These are phyloP conservation scores for Burhinus oedicnemus DNA, from an alignment of 2,113 vertebrate species.

Conservation along the genomic window DNA sequence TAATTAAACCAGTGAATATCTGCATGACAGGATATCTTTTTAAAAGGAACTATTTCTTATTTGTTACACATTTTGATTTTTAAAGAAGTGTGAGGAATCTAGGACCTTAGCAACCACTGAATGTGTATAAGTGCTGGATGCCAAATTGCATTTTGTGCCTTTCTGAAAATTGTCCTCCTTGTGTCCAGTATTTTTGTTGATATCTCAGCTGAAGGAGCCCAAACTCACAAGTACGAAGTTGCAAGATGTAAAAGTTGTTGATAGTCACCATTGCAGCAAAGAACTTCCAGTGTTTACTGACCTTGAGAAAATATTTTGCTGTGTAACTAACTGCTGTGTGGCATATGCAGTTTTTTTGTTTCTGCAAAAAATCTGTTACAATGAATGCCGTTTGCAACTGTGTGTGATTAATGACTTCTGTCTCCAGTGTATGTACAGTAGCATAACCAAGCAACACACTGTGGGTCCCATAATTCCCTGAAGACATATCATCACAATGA, in stretches of 20 bases:
- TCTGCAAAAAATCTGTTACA: neutral
- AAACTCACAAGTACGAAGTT: neutral
- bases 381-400: neutral
- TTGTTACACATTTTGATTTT: neutral
- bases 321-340: neutral
- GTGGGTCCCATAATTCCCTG: neutral
- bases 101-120: neutral
- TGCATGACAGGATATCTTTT: neutral
- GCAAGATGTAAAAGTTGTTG: neutral
- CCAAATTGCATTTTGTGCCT: neutral
- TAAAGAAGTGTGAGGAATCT: neutral
- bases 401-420: conserved; percentile 35
- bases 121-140: neutral
- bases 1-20: conserved; percentile 47
- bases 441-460: neutral
- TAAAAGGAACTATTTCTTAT: neutral
- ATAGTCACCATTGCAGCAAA: neutral
- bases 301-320: neutral
- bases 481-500: neutral
- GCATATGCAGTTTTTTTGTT: neutral
- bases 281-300: neutral
- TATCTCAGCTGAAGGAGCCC: neutral
- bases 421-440: neutral
- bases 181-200: neutral
- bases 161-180: neutral